Evolutionary conservation across 2,113 vertebrate genomes (phyloP).

Genomic region (Psophia crepitans): DNA sequence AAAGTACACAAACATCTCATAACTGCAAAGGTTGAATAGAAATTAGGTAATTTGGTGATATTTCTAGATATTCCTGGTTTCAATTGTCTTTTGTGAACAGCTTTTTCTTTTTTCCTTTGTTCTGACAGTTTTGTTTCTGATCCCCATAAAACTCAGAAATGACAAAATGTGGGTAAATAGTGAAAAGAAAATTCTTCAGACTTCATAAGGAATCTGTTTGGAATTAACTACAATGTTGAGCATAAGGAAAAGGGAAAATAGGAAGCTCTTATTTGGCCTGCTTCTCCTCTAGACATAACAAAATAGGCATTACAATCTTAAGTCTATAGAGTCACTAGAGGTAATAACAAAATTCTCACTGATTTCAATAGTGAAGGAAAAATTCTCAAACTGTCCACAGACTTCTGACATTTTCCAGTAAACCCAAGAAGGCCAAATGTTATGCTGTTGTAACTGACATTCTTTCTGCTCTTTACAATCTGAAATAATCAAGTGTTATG

Average conservation of each 20-base stretch:
- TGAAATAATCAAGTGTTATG: constrained; percentile 28
- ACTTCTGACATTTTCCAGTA: constrained; percentile 22
- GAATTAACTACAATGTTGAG: background rate
- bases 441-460: background rate
- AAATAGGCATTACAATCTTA: background rate
- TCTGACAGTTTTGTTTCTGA: background rate
- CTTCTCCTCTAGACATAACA: background rate
- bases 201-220: background rate
- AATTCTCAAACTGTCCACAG: background rate
- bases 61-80: background rate
- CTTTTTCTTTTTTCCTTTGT: background rate
- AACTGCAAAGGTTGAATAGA: background rate
- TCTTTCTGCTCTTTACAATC: background rate
- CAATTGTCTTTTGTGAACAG: background rate
- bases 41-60: background rate
- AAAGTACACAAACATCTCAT: background rate
- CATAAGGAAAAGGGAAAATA: background rate
- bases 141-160: background rate
- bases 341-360: background rate
- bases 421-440: background rate
- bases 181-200: background rate
- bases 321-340: background rate
- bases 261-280: background rate
- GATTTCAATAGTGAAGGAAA: background rate
- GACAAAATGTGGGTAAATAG: background rate